A percentile compares a stretch with the other conserved stretches of the same genome.
Evolutionary conservation across 2,888 invertebrate genomes (phyloP).

Genomic region (Drosophila melanosoma): DNA sequence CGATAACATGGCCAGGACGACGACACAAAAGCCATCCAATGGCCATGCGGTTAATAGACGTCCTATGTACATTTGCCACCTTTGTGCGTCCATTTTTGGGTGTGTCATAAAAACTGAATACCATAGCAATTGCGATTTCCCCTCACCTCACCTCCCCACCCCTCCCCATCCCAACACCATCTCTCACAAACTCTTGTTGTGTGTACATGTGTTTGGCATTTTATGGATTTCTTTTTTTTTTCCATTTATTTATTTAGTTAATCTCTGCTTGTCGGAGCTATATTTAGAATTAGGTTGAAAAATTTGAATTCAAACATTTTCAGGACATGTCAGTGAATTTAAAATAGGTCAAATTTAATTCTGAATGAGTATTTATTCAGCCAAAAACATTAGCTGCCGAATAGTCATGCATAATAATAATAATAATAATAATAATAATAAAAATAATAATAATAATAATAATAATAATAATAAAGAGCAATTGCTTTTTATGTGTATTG

Average conservation of each 20-base stretch:
- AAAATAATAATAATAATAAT: neutral
- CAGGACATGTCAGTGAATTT: neutral
- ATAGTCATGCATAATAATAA: neutral
- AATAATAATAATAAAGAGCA: neutral
- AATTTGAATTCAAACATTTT: neutral
- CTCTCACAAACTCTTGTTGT: neutral
- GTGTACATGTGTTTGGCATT: neutral
- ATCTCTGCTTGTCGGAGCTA: neutral
- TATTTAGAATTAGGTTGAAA: neutral
- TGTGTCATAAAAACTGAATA: conserved; percentile 65
- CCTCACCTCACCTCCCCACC: neutral
- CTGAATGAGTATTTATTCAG: neutral
- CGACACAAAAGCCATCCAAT: conserved; percentile 56
- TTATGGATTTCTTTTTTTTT: conserved; percentile 60
- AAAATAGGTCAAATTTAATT: neutral
- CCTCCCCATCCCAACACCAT: conserved; percentile 24
- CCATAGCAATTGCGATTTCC: conserved; percentile 70
- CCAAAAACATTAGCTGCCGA: neutral
- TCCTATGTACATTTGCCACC: conserved; percentile 45
- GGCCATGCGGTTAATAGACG: conserved; percentile 48
- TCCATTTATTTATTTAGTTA: conserved; percentile 10
- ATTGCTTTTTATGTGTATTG: neutral
- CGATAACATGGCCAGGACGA: conserved; percentile 7
- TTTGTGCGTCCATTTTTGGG: conserved; percentile 39
- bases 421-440: neutral